Evolutionary conservation across 2,797 vertebrate species (phyloP), one percentile per base, ranked within the genome.

Genomic region (Clarias fuscus): DNA sequence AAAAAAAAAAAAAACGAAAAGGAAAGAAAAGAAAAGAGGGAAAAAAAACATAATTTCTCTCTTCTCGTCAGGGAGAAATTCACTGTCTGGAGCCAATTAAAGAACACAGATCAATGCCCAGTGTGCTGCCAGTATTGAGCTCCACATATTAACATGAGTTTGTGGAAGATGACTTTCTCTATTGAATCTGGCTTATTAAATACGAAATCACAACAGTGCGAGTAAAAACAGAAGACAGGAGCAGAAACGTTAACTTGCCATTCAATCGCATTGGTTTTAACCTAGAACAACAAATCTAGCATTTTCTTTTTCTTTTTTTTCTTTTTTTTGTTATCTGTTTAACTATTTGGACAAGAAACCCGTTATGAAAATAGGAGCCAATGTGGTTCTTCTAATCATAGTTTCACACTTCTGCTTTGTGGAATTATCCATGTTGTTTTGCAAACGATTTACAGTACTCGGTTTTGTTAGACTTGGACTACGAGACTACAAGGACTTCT

Each of bases 41-140:
- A 11, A 14, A 11, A 77, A 40, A 14, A n/a, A 82, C 80, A 64
- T 85, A 82, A 86, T 89, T 90, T 87, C 82, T 88, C 76, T 84
- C 78, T 87, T 79, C 65, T 40, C 59, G 81, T 88, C 87, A 86
- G 88, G 78, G 83, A 73, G 85, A 89, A 87, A 89, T 88, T 86
- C 86, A 87, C 87, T 89, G 88, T 86, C 88, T 90, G 87, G 75
- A 87, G 90, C 90, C 88, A 90, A 90, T 90, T 90, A 89, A 90
- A 89, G 90, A 87, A 84, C 87, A 87, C 68, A 89, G 90, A 90
- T 90, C 90, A 88, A 90, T 90, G 88, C 88, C 75, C 86, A 84
- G 76, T 85, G 85, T 83, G 88, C 87, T 87, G 62, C 87, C 77
- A 85, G 88, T 85, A 79, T 85, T 84, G 86, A 90, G 89, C 88